phyloP scores from a whole-genome alignment of 2,797 vertebrate genomes.

The Enteromius treurensis region DNA sequence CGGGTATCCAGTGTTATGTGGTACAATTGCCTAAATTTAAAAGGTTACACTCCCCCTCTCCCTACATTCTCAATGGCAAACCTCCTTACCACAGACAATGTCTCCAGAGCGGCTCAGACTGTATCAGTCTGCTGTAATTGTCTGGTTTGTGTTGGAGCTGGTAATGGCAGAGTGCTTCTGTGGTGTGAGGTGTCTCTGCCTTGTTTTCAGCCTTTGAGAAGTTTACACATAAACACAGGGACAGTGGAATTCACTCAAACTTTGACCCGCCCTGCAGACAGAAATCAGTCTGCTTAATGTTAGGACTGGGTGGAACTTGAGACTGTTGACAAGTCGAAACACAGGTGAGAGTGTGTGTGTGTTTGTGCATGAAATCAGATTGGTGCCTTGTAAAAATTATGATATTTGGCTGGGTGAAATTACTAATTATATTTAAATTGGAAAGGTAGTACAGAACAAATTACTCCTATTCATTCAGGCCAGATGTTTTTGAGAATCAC shows the following conservation, averaged over 20 bases:
- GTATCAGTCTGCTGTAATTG: conserved; percentile 78
- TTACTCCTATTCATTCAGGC: neutral
- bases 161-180: conserved; percentile 63
- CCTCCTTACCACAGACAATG: conserved; percentile 66
- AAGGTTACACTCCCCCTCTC: conserved; percentile 54
- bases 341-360: conserved; percentile 47
- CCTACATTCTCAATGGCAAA: conserved; percentile 50
- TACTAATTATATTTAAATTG: neutral
- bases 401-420: neutral
- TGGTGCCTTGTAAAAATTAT: neutral
- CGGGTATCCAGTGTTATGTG: conserved; percentile 62
- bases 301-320: conserved; percentile 63
- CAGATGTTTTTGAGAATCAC: neutral
- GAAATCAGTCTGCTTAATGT: conserved; percentile 64
- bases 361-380: neutral
- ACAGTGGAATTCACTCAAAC: conserved; percentile 64
- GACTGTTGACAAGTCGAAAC: conserved; percentile 66
- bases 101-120: conserved; percentile 73
- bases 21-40: conserved; percentile 59
- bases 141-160: conserved; percentile 66
- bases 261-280: conserved; percentile 64
- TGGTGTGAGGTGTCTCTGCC: conserved; percentile 68
- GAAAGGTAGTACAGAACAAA: neutral
- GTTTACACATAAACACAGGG: conserved; percentile 64
- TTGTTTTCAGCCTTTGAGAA: conserved; percentile 62